A percentile compares a stretch with the other conserved stretches of the same genome.
Evolutionary conservation across 2,888 invertebrate species (phyloP).

Genomic region (Drosophila histrio): DNA sequence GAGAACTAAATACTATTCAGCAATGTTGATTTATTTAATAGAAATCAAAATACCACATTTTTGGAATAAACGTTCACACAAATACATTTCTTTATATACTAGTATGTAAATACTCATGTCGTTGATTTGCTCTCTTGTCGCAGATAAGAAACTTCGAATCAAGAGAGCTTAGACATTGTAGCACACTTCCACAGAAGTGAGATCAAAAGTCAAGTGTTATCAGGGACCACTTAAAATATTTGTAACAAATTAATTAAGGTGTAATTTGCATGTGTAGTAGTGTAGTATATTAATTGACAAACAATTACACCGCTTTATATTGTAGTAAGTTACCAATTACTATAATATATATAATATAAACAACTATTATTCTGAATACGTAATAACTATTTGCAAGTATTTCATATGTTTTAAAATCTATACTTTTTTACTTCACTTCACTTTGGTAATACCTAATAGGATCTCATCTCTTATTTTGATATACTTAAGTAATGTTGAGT

Average conservation of each 20-base stretch:
- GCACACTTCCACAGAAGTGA: slow-evolving; percentile 36
- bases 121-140: neutral
- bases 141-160: slow-evolving; percentile 31
- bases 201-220: slow-evolving; percentile 38
- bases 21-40: slow-evolving; percentile 9
- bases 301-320: neutral
- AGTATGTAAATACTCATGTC: neutral
- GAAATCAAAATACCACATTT: slow-evolving; percentile 6
- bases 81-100: neutral
- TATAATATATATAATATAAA: neutral
- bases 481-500: no score
- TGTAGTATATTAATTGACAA: slow-evolving; percentile 22
- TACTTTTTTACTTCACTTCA: no score
- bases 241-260: slow-evolving; percentile 47
- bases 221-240: slow-evolving; percentile 36
- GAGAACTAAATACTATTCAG: slow-evolving; percentile 25
- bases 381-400: no score
- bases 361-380: no score
- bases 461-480: no score
- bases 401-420: no score
- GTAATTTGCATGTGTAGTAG: slow-evolving; percentile 45
- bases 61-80: neutral
- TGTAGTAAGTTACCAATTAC: neutral
- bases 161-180: slow-evolving; percentile 13
- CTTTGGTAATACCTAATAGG: no score